These are phyloP conservation scores for Drosophila lacertosa DNA, from an alignment of 1,140 invertebrate genomes.

Conservation along the genomic window DNA sequence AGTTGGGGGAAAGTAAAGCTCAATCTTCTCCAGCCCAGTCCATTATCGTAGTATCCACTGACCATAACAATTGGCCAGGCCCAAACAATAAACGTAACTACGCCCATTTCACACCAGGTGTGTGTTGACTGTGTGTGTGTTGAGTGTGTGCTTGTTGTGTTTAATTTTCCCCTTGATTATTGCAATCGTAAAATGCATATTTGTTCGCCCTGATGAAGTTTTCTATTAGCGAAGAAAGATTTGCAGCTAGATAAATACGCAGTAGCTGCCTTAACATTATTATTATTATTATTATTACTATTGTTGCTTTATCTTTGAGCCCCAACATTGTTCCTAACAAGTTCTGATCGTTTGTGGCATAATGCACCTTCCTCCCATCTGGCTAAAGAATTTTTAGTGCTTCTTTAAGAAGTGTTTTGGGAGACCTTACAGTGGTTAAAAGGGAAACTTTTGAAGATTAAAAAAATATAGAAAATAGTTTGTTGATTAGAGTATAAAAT, in stretches of 20 bases:
- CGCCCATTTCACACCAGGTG: conserved; percentile 23
- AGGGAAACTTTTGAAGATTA: too few species aligned
- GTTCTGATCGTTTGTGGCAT: conserved; percentile 67
- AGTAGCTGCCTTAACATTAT: conserved; percentile 11
- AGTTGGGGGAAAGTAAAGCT: too few species aligned
- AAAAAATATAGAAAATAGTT: too few species aligned
- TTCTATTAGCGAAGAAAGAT: conserved; percentile 48
- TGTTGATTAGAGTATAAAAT: too few species aligned
- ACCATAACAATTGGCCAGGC: conserved; percentile 44
- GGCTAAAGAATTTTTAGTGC: conserved; percentile 27
- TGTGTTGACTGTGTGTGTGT: not conserved
- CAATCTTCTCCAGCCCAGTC: not conserved
- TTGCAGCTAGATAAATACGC: conserved; percentile 2
- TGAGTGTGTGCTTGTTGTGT: not conserved
- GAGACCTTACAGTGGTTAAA: conserved; percentile 31
- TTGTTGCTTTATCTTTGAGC: not conserved
- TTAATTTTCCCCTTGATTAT: conserved; percentile 62
- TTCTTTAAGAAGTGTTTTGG: conserved; percentile 5
- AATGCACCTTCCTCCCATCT: conserved; percentile 44
- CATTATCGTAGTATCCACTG: conserved; percentile 36
- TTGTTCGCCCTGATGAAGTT: conserved; percentile 52
- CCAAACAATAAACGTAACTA: conserved; percentile 29
- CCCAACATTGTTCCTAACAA: conserved; percentile 52
- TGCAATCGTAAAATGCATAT: conserved; percentile 73
- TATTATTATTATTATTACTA: not conserved